A percentile compares a stretch with the other conserved stretches of the same genome.
These are phyloP conservation scores for Lepus townsendii DNA, from an alignment of 2,797 vertebrate genomes.

Conservation along the genomic window DNA sequence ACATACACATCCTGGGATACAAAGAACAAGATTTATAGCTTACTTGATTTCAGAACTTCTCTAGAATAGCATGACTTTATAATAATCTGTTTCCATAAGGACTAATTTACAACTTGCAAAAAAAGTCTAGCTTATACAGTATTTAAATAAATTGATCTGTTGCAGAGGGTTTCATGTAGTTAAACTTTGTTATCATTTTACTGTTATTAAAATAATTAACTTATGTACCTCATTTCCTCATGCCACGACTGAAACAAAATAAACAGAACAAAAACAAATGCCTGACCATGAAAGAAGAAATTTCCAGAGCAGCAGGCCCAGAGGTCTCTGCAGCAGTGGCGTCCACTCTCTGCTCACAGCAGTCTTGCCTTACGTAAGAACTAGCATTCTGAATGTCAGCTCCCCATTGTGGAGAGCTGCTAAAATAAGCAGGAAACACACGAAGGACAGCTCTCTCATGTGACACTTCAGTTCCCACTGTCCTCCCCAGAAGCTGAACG, in stretches of 20 bases:
- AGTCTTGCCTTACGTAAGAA: conserved; percentile 55
- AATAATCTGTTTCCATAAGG: conserved; percentile 36
- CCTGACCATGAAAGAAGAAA: conserved; percentile 48
- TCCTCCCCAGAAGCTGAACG: conserved; percentile 38
- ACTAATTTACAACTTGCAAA: conserved; percentile 53
- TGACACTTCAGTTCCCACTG: background rate
- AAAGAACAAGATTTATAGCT: conserved; percentile 57
- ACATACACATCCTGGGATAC: conserved; percentile 16
- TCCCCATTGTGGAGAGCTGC: conserved; percentile 22
- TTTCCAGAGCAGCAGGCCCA: conserved; percentile 32
- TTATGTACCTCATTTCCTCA: conserved; percentile 71
- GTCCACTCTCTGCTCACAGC: conserved; percentile 1
- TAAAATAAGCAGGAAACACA: conserved; percentile 48
- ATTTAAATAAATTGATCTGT: conserved; percentile 66
- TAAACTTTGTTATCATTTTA: conserved; percentile 73
- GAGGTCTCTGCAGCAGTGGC: conserved; percentile 36
- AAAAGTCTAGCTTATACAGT: background rate
- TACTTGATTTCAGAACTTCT: conserved; percentile 59
- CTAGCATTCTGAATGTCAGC: conserved; percentile 52
- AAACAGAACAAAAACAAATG: conserved; percentile 76
- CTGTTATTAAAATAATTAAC: conserved; percentile 82
- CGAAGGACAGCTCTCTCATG: background rate
- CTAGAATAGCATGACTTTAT: conserved; percentile 31
- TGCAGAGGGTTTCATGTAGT: conserved; percentile 34
- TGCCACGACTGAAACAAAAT: conserved; percentile 73